phyloP scores from a whole-genome alignment of 2,888 invertebrate species.

The Tortrix viridana region DNA sequence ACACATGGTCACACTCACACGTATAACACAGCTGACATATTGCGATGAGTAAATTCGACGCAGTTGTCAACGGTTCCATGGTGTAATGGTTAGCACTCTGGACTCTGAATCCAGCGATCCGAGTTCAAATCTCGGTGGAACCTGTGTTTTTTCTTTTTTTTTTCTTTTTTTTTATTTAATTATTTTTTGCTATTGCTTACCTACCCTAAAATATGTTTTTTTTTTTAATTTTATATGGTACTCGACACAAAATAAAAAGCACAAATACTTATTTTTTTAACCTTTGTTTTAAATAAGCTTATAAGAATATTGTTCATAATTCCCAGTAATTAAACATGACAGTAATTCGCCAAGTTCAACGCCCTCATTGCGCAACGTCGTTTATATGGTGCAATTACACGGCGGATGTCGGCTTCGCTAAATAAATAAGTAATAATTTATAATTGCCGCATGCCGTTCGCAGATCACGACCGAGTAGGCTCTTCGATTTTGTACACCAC shows the following conservation, averaged over 20 bases:
- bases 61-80: slow-evolving; percentile 81
- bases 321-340: slow-evolving; percentile 25
- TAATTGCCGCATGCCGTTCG: slow-evolving; percentile 26
- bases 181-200: neutral
- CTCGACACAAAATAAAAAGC: too few relatives aligned
- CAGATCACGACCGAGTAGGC: neutral
- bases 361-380: slow-evolving; percentile 58
- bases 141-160: slow-evolving; percentile 62
- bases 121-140: slow-evolving; percentile 92
- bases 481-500: too few relatives aligned
- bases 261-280: neutral
- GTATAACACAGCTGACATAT: too few relatives aligned
- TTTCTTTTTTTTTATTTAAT: neutral
- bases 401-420: slow-evolving; percentile 49
- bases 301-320: slow-evolving; percentile 20
- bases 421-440: slow-evolving; percentile 49
- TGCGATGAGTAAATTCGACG: slow-evolving; percentile 38
- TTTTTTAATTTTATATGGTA: too few relatives aligned
- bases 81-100: slow-evolving; percentile 92
- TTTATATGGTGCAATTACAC: slow-evolving; percentile 51
- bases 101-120: slow-evolving; percentile 92
- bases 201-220: too few relatives aligned
- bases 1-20: too few relatives aligned
- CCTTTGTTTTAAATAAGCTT: slow-evolving; percentile 2
- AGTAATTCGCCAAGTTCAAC: slow-evolving; percentile 50